Evolutionary conservation across 1,140 invertebrate genomes (phyloP).

Genomic region (Pteromalus puparum): DNA sequence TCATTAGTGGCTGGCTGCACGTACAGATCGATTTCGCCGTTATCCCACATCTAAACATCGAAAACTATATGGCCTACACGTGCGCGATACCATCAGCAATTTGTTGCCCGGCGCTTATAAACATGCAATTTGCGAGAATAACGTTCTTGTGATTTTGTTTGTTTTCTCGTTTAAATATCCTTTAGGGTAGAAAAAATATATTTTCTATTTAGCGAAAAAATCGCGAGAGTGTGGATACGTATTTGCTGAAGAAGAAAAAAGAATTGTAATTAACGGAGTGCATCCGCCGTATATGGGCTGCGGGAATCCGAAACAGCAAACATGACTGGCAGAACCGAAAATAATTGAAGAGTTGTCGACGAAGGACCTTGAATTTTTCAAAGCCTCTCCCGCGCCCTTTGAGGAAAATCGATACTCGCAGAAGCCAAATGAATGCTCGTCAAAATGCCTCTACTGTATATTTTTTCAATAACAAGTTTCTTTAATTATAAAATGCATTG

Average conservation of each 20-base stretch:
- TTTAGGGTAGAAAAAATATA: too few species aligned
- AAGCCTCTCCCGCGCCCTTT: conserved; percentile 16
- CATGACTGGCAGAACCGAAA: conserved; percentile 14
- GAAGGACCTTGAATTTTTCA: conserved; percentile 49
- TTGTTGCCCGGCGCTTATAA: neutral
- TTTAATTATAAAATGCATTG: too few species aligned
- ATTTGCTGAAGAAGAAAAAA: neutral
- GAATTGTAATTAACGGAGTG: neutral
- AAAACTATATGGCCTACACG: neutral
- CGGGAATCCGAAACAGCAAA: neutral
- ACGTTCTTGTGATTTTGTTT: too few species aligned
- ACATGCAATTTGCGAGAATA: neutral
- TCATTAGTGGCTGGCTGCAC: neutral
- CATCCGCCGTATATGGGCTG: neutral
- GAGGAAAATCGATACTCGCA: neutral
- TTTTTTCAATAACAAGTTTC: neutral
- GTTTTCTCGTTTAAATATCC: too few species aligned
- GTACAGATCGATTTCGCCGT: neutral
- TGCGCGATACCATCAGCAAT: neutral
- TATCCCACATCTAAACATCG: neutral
- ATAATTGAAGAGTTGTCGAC: conserved; percentile 53
- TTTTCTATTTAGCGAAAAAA: too few species aligned
- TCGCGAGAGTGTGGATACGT: too few species aligned
- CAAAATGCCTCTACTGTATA: too few species aligned
- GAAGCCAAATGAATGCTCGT: too few species aligned